phyloP scores from a whole-genome alignment of 2,113 vertebrate species.

The Egretta garzetta region DNA sequence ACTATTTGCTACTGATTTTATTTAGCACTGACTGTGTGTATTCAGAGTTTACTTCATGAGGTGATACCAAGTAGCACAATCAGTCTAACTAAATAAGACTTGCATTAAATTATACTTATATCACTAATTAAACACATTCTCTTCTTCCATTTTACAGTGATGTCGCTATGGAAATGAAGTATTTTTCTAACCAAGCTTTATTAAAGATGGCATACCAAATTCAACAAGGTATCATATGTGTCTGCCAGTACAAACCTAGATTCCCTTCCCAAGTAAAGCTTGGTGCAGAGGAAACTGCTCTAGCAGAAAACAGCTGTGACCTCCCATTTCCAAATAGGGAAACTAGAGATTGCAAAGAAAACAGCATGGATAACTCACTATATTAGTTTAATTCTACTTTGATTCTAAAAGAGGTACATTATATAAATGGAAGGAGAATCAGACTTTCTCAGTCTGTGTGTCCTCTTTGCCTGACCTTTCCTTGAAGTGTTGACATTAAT shows the following conservation, averaged over 20 bases:
- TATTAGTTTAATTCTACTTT: background rate
- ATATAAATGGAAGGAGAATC: background rate
- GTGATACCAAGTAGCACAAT: background rate
- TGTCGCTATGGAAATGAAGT: background rate
- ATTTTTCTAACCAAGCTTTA: background rate
- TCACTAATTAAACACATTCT: background rate
- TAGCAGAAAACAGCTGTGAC: background rate
- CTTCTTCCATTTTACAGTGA: background rate
- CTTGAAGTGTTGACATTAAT: background rate
- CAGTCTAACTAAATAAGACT: background rate
- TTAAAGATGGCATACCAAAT: background rate
- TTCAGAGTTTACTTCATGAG: background rate
- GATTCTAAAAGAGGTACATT: background rate
- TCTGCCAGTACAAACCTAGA: background rate
- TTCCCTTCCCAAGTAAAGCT: background rate
- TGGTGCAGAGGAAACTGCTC: background rate
- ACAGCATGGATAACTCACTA: background rate
- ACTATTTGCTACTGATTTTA: background rate
- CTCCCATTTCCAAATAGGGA: background rate
- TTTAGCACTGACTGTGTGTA: background rate
- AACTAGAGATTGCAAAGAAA: background rate
- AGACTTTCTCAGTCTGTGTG: background rate
- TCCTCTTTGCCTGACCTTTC: background rate
- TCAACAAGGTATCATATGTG: background rate
- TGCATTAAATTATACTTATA: background rate